phyloP scores from a whole-genome alignment of 2,113 vertebrate species.

The Sialia sialis region DNA sequence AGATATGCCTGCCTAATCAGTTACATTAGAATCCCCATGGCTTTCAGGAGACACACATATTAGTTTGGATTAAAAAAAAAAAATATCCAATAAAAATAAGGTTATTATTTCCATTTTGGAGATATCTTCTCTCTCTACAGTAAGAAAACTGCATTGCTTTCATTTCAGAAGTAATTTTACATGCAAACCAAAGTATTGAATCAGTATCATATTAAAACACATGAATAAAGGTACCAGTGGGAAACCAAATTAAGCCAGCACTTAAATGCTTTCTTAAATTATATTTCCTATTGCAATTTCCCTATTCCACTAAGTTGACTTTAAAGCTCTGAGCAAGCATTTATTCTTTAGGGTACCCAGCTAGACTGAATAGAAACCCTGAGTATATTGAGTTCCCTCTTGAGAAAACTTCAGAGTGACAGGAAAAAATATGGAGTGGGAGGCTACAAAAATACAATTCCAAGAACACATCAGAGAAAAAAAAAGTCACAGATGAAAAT shows the following conservation, averaged over 20 bases:
- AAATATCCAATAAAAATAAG: background rate
- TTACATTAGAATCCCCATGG: background rate
- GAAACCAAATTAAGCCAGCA: constrained; percentile 9
- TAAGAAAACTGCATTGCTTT: background rate
- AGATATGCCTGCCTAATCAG: background rate
- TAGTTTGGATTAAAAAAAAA: background rate
- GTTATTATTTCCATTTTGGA: background rate
- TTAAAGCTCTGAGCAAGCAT: background rate
- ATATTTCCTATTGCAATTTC: background rate
- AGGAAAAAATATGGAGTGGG: background rate
- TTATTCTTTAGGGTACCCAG: background rate
- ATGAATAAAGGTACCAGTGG: background rate
- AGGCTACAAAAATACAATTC: background rate
- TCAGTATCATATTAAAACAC: background rate
- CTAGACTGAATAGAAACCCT: background rate
- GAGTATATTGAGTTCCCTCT: background rate
- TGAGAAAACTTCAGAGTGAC: background rate
- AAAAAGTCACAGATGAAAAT: background rate
- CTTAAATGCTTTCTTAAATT: background rate
- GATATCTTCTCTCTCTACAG: background rate
- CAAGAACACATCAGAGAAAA: background rate
- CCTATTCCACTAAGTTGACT: background rate
- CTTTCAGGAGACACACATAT: background rate
- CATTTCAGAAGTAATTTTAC: background rate
- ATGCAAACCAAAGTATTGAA: background rate